Base-by-base conservation (phyloP, 2,888 invertebrate genomes). In the Palloptera scutellata region DNA sequence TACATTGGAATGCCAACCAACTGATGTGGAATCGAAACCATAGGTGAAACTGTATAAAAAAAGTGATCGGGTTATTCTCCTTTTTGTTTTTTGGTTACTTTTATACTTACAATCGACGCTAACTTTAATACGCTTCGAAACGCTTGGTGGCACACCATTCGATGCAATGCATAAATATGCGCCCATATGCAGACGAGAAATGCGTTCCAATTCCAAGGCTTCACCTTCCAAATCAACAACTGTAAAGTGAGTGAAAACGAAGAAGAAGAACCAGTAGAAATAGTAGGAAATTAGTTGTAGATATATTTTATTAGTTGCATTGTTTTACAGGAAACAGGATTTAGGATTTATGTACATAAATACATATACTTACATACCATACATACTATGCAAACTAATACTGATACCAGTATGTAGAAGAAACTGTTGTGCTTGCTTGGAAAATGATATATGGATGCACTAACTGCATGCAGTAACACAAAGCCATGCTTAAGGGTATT, bases 11-110 rank as follows among this genome's bases (percentile, higher is more conserved):
- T 93, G 41, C 95, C 94, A 48, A 96, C 94, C 73, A 95, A 87
- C 84, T 96, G 95, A 86, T 95, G 93, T 6, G 95, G 94, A 79
- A 96, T 95, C 92, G 92, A 94, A 67, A 96, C 88, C 94, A 95
- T 94, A 10, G 96, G 95, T 1, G 95, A 93, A 87, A 96, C 95
- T 96, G 86, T 8, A 68, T 67, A 30, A 43, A 57, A 53, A 43
- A 57, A n/a, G 12, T 30, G 6, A 19, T 40, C 20, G 11, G 1
- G 20, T 12, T 53, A n/a, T 53, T 53, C 10, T 15, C 9, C 12
- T 45, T 45, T 45, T 48, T 48, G 2, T n/a, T 15, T n/a, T 48
- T 48, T 3, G n/a, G 15, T n/a, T n/a, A 48, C 4, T 61, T n/a
- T n/a, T 12, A 70, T 85, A 93, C 95, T 95, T 87, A 96, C 95